These are phyloP conservation scores for Stegophylla sp. DNA, from an alignment of 2,888 invertebrate species.

Conservation along the genomic window DNA sequence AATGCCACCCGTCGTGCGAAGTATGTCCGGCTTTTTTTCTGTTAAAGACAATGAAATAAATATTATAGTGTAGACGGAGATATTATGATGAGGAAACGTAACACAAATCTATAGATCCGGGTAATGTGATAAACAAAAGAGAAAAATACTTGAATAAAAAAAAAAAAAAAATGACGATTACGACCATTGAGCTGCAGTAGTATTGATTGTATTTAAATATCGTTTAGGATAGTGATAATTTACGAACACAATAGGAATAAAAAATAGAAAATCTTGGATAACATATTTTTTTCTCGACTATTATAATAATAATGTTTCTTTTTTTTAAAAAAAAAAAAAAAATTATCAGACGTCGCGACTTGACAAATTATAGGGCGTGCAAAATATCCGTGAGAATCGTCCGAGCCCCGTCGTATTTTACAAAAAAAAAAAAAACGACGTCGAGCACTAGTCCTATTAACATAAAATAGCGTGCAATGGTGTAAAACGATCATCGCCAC, in stretches of 20 bases:
- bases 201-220: conserved; percentile 1
- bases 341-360: conserved; percentile 17
- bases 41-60: conserved; percentile 1
- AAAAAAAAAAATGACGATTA: conserved; percentile 10
- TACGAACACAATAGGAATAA: conserved; percentile 29
- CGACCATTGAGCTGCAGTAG: background rate
- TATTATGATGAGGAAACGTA: background rate
- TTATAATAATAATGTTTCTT: conserved; percentile 15
- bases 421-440: conserved; percentile 26
- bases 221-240: conserved; percentile 27
- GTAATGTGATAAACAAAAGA: background rate
- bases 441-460: conserved; percentile 9
- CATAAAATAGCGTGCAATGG: conserved; percentile 1
- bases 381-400: conserved; percentile 47
- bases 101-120: background rate
- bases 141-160: background rate
- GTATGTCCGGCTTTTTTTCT: background rate
- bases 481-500: conserved; percentile 17
- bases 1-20: too few relatives aligned
- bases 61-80: background rate
- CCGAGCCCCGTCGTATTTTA: conserved; percentile 4
- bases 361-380: conserved; percentile 49
- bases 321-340: too few relatives aligned
- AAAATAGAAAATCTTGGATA: conserved; percentile 9
- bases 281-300: conserved; percentile 1